Conservation (phyloP, 2,797 vertebrate species). For the Hypotaenidia okinawae region DNA sequence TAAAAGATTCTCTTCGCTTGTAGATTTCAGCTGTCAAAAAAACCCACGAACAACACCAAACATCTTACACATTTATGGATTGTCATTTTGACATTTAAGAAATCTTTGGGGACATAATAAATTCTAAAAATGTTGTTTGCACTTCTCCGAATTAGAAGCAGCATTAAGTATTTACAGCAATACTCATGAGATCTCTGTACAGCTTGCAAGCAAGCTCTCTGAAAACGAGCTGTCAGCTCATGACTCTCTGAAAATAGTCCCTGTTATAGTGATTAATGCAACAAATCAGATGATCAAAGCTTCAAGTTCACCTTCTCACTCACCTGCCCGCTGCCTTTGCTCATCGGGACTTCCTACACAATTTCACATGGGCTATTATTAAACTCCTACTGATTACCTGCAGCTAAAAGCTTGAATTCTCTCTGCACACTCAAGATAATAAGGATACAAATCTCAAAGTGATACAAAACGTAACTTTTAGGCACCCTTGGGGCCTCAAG, state of each 20-base stretch:
- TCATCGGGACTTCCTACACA: background rate
- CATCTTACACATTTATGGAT: background rate
- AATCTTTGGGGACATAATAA: background rate
- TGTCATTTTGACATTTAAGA: background rate
- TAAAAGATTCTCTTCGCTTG: conserved; percentile 92
- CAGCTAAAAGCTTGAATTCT: background rate
- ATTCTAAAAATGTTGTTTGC: background rate
- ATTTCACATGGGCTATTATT: background rate
- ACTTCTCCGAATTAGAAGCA: background rate
- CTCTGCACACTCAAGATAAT: background rate
- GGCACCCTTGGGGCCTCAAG: background rate
- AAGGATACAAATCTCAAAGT: background rate
- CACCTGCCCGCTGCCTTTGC: background rate
- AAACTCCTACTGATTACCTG: background rate
- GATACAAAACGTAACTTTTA: background rate
- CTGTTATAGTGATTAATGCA: background rate
- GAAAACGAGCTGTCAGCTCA: background rate
- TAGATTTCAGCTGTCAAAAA: conserved; percentile 80
- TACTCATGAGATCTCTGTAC: background rate
- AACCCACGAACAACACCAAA: background rate
- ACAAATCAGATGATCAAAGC: background rate
- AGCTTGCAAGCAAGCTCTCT: background rate
- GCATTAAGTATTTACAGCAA: background rate
- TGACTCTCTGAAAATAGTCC: background rate
- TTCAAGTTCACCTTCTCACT: background rate